A percentile compares a stretch with the other conserved stretches of the same genome.
These are phyloP conservation scores for Lasioglossum morio DNA, from an alignment of 2,888 invertebrate species.

Conservation along the genomic window DNA sequence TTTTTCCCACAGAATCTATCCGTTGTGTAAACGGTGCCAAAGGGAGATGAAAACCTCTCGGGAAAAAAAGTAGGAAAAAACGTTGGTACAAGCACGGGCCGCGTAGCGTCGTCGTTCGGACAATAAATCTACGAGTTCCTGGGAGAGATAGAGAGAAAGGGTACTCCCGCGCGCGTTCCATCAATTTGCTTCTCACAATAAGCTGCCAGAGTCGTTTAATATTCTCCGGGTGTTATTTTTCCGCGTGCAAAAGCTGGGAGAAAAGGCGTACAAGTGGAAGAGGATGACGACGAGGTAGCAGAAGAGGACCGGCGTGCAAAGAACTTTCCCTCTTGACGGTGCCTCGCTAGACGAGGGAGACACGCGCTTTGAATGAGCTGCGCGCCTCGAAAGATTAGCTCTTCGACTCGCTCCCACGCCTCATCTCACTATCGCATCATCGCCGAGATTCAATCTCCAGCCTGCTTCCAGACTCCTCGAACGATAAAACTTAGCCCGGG, in stretches of 20 bases:
- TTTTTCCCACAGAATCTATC: background rate
- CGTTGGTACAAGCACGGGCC: background rate
- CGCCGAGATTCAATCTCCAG: conserved; percentile 76
- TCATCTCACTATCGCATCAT: conserved; percentile 75
- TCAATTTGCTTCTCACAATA: conserved; percentile 48
- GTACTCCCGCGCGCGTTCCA: conserved; percentile 31
- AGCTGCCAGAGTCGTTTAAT: conserved; percentile 52
- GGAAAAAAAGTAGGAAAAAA: background rate
- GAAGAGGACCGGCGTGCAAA: conserved; percentile 13
- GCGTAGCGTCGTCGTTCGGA: background rate
- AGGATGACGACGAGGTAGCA: conserved; percentile 1
- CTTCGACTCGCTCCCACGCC: conserved; percentile 77
- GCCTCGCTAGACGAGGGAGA: conserved; percentile 53
- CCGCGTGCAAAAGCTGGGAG: conserved; percentile 18
- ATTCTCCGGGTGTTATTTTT: conserved; percentile 55
- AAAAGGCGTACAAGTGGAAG: background rate
- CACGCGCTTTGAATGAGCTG: conserved; percentile 68
- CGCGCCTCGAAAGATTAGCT: conserved; percentile 71
- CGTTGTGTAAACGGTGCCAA: background rate
- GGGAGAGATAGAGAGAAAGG: conserved; percentile 48
- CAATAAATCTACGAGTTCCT: conserved; percentile 3
- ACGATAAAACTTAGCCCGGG: conserved; percentile 59
- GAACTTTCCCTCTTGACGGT: conserved; percentile 73
- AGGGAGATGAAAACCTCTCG: background rate
- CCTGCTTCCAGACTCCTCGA: conserved; percentile 63